Percentiles rank a stretch among this genome's conserved stretches.
These are phyloP conservation scores for Myoxocephalus aenaeus DNA, from an alignment of 2,797 vertebrate genomes.

Conservation along the genomic window DNA sequence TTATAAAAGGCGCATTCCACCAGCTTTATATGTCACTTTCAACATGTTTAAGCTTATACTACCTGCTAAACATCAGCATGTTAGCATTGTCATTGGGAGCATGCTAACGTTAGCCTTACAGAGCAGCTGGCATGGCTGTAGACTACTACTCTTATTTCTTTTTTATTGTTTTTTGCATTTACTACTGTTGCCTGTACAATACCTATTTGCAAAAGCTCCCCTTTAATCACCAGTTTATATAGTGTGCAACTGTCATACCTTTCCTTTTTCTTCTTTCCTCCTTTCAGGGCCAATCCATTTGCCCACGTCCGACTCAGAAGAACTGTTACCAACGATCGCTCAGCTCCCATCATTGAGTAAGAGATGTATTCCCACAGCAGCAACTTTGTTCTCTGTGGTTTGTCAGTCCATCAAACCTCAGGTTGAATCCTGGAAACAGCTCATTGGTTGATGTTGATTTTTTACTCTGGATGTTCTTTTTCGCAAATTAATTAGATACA, in stretches of 20 bases:
- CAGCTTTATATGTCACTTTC: not conserved
- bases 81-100: not conserved
- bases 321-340: conserved; percentile 91
- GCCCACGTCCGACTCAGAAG: conserved; percentile 88
- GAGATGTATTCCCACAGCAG: conserved; percentile 15
- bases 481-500: conserved; percentile 29
- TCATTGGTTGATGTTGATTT: conserved; percentile 21
- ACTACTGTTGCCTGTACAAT: not conserved
- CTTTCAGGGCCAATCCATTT: conserved; percentile 86
- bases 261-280: conserved; percentile 8
- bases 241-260: not conserved
- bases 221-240: not conserved
- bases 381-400: conserved; percentile 18
- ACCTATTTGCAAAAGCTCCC: not conserved
- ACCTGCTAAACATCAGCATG: conserved; percentile 1
- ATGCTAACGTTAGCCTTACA: not conserved
- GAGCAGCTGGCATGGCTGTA: not conserved
- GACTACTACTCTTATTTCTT: not conserved
- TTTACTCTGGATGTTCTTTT: conserved; percentile 30
- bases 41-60: not conserved
- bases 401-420: conserved; percentile 38
- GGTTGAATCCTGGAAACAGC: conserved; percentile 50
- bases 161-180: not conserved
- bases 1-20: not conserved
- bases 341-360: conserved; percentile 89